Percentiles rank a stretch among this genome's conserved stretches.
Conservation (phyloP, 1,140 invertebrate species). For the Carcinoscorpius rotundicauda region DNA sequence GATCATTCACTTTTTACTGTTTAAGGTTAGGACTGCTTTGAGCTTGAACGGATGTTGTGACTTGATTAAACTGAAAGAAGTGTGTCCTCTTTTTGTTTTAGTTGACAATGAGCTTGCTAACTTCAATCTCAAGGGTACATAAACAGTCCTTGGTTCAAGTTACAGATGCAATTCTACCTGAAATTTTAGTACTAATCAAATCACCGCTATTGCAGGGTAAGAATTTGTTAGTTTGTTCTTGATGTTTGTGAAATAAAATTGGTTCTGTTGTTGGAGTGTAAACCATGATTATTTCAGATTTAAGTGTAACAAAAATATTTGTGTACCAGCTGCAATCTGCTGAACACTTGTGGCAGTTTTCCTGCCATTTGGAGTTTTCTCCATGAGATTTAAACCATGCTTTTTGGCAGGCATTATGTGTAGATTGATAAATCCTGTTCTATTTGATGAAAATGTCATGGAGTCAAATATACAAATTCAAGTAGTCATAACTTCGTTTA, state of each 20-base stretch:
- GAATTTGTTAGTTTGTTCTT: neutral
- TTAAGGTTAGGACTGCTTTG: neutral
- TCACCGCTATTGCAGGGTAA: slow-evolving; percentile 72
- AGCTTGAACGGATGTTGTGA: too few relatives aligned
- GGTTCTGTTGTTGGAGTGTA: neutral
- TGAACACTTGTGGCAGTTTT: too few relatives aligned
- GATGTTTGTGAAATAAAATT: neutral
- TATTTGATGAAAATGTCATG: too few relatives aligned
- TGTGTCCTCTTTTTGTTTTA: slow-evolving; percentile 23
- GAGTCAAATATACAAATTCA: too few relatives aligned
- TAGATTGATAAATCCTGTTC: too few relatives aligned
- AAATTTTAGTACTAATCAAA: slow-evolving; percentile 72
- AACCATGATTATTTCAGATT: too few relatives aligned
- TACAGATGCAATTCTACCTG: slow-evolving; percentile 52
- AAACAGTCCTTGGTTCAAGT: slow-evolving; percentile 34
- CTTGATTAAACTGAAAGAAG: neutral
- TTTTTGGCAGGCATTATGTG: too few relatives aligned
- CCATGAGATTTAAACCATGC: too few relatives aligned
- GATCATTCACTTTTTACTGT: slow-evolving; percentile 8
- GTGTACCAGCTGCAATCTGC: too few relatives aligned
- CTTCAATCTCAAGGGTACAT: slow-evolving; percentile 37
- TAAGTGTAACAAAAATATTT: too few relatives aligned
- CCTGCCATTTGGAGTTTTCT: too few relatives aligned
- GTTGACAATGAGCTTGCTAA: slow-evolving; percentile 37
- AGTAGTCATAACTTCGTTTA: too few relatives aligned